phyloP scores from a whole-genome alignment of 2,888 invertebrate genomes.

The Zele albiditarsus region DNA sequence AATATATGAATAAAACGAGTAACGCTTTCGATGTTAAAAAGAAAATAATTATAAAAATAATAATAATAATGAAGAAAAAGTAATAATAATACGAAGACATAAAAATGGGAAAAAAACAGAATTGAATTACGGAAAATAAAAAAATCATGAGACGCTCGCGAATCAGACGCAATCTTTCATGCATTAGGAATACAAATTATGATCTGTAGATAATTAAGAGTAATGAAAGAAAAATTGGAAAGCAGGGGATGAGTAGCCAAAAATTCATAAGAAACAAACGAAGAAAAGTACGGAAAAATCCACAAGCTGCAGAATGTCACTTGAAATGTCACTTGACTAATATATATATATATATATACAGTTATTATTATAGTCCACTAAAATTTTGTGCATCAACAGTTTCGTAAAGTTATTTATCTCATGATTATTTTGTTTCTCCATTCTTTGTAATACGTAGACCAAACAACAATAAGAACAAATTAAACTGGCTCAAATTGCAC shows the following conservation, averaged over 20 bases:
- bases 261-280: background rate
- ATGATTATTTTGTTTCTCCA: background rate
- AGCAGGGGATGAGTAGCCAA: conserved; percentile 25
- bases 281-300: conserved; percentile 18
- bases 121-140: conserved; percentile 43
- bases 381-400: background rate
- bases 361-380: background rate
- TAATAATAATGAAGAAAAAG: conserved; percentile 23
- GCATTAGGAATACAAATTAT: conserved; percentile 32
- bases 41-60: conserved; percentile 49
- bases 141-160: conserved; percentile 38
- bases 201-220: conserved; percentile 42
- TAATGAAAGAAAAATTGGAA: conserved; percentile 38
- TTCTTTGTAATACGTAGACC: background rate
- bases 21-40: conserved; percentile 59
- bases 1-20: conserved; percentile 41
- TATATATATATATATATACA: conserved; percentile 37
- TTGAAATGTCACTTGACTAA: conserved; percentile 39
- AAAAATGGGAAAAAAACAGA: conserved; percentile 13
- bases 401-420: background rate
- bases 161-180: conserved; percentile 17
- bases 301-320: conserved; percentile 30
- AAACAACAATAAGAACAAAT: background rate
- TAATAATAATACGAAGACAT: conserved; percentile 33
- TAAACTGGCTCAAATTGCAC: background rate